Evolutionary conservation across 2,113 vertebrate genomes (phyloP).

Genomic region (Ovis aries): ARS-UI_Ramb_v3.0 NC_056063.1:15483501-15484000

Average conservation of each 20-base stretch:
- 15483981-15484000: background rate
- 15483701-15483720: background rate
- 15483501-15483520: slow-evolving; percentile 68
- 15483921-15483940: background rate
- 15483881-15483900: background rate
- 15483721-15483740: background rate
- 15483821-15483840: background rate
- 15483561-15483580: background rate
- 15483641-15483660: background rate
- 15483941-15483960: background rate
- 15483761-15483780: background rate
- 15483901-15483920: background rate
- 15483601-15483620: background rate
- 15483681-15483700: background rate
- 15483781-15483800: background rate
- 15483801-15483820: slow-evolving; percentile 1
- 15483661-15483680: background rate
- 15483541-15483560: background rate
- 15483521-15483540: background rate
- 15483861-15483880: slow-evolving; percentile 14
- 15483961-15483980: background rate
- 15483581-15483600: background rate
- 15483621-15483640: background rate
- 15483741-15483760: background rate
- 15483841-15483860: background rate